Percentiles rank a stretch among this genome's conserved stretches.
phyloP scores from a whole-genome alignment of 2,888 invertebrate genomes.

The Brenthis ino region DNA sequence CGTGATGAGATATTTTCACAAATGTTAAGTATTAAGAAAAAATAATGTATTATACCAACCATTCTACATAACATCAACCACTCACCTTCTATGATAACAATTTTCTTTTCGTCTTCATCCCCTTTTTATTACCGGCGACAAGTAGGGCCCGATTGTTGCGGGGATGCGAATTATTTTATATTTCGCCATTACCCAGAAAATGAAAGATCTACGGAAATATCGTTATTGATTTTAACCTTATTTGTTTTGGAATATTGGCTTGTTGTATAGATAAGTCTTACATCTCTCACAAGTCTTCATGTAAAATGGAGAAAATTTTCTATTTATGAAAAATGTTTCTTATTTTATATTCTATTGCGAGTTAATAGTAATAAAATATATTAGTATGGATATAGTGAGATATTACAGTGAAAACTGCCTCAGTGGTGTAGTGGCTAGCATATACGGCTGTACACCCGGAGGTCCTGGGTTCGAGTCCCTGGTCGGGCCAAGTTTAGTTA shows the following conservation, averaged over 20 bases:
- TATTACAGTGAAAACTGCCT: too few relatives aligned
- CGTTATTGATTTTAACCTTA: slow-evolving; percentile 7
- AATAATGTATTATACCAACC: background rate
- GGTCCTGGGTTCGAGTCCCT: too few relatives aligned
- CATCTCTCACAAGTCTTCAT: background rate
- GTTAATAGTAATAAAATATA: too few relatives aligned
- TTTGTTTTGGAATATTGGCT: slow-evolving; percentile 4
- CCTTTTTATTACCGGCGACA: slow-evolving; percentile 66
- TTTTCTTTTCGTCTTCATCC: slow-evolving; percentile 70
- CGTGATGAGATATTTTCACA: too few relatives aligned
- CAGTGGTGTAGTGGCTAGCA: too few relatives aligned
- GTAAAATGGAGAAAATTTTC: background rate
- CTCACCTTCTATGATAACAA: slow-evolving; percentile 73
- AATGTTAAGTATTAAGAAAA: too few relatives aligned
- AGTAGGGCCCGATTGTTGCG: slow-evolving; percentile 55
- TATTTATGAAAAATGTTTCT: too few relatives aligned
- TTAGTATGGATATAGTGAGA: too few relatives aligned
- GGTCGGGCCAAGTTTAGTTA: too few relatives aligned
- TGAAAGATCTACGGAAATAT: slow-evolving; percentile 42
- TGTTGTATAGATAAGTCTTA: background rate
- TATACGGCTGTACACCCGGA: too few relatives aligned
- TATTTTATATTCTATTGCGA: too few relatives aligned
- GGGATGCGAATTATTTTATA: slow-evolving; percentile 51
- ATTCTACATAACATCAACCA: slow-evolving; percentile 43
- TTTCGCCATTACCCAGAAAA: slow-evolving; percentile 47